phyloP scores from a whole-genome alignment of 2,888 invertebrate genomes.

The Stenchaetothrips biformis region DNA sequence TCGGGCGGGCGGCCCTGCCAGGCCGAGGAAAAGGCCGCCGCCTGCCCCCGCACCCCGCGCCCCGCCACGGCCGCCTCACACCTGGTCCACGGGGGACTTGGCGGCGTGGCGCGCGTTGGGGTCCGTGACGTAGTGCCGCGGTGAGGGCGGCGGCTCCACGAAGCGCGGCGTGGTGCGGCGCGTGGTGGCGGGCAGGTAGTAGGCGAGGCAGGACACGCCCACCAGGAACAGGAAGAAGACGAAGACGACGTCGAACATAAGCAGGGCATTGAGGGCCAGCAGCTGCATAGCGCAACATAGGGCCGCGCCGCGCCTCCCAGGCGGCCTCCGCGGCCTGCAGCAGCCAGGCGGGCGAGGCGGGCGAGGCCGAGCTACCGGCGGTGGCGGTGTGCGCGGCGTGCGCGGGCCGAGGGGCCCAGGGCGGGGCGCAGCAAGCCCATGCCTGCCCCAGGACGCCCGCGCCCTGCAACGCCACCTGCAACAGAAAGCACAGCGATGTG shows the following conservation, averaged over 20 bases:
- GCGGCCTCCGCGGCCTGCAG: not conserved
- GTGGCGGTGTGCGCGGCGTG: too few relatives aligned
- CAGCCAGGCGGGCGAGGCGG: too few relatives aligned
- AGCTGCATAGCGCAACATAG: constrained; percentile 59
- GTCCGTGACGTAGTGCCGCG: constrained; percentile 14
- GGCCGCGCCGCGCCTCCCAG: not conserved
- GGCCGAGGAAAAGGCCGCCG: not conserved
- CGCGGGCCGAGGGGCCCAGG: too few relatives aligned
- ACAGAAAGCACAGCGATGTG: too few relatives aligned
- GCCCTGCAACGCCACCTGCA: too few relatives aligned
- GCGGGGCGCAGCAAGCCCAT: too few relatives aligned
- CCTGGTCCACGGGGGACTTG: constrained; percentile 15
- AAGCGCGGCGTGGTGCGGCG: constrained; percentile 49
- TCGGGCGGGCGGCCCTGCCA: not conserved
- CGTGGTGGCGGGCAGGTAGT: constrained; percentile 66
- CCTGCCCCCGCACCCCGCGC: not conserved
- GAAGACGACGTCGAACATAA: constrained; percentile 85
- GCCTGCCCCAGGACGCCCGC: too few relatives aligned
- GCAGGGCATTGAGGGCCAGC: constrained; percentile 78
- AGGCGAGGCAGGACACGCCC: constrained; percentile 75
- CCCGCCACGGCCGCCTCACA: not conserved
- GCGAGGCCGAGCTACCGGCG: too few relatives aligned
- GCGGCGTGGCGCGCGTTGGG: not conserved
- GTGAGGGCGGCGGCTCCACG: constrained; percentile 29
- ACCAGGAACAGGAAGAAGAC: constrained; percentile 80